Evolutionary conservation across 37 sponge, comb jelly and placozoan genomes (phyloP).

Genomic region (Agelas oroides): DNA sequence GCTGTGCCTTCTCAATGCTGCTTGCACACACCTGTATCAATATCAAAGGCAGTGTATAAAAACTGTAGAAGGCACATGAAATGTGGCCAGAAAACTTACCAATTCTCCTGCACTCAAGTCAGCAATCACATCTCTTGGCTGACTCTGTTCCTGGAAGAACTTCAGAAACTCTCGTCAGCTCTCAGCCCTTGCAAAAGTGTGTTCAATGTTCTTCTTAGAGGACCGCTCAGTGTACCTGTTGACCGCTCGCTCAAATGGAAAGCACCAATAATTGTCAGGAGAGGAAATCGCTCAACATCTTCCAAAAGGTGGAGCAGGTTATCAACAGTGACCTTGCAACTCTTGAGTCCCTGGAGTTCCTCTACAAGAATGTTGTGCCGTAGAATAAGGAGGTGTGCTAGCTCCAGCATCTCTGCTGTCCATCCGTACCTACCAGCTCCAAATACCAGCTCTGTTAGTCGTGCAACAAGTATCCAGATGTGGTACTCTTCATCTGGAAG

Average conservation of each 20-base stretch:
- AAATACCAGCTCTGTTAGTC: conserved; percentile 41
- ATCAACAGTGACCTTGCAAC: conserved; percentile 35
- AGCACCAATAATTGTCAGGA: conserved; percentile 67
- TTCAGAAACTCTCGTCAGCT: conserved; percentile 38
- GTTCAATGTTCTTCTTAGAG: conserved; percentile 35
- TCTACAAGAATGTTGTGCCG: conserved; percentile 42
- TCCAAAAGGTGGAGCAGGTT: conserved; percentile 38
- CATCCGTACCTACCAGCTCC: conserved; percentile 26
- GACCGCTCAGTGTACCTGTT: conserved; percentile 24
- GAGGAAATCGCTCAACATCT: conserved; percentile 41
- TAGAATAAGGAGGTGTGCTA: conserved; percentile 25
- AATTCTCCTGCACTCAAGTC: too few relatives aligned
- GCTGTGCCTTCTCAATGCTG: too few relatives aligned
- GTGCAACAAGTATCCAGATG: conserved; percentile 30
- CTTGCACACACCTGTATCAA: too few relatives aligned
- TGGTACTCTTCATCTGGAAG: conserved; percentile 29
- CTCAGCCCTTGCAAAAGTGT: conserved; percentile 43
- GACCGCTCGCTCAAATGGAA: conserved; percentile 41
- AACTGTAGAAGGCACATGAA: too few relatives aligned
- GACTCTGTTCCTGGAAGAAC: conserved; percentile 11
- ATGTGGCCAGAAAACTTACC: too few relatives aligned
- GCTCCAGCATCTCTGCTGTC: conserved; percentile 2
- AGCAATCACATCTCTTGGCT: too few relatives aligned
- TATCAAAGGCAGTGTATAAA: too few relatives aligned
- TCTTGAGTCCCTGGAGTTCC: conserved; percentile 30